Evolutionary conservation across 2,113 vertebrate genomes (phyloP).

Genomic region (Haplotaxodon microlepis): DNA sequence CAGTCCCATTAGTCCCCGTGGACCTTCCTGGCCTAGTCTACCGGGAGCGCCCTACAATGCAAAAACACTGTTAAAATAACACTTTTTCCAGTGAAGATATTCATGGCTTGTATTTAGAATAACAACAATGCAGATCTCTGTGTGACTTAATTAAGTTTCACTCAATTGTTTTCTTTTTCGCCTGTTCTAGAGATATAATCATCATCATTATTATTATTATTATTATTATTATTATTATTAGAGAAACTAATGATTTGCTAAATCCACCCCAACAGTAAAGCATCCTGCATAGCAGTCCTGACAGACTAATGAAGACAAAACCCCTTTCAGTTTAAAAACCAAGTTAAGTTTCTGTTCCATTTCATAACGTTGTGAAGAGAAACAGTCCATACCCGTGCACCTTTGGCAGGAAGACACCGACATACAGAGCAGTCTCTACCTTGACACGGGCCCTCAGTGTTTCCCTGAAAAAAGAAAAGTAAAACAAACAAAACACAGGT

Average conservation of each 20-base stretch:
- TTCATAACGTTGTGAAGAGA: background rate
- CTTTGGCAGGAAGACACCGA: slow-evolving; percentile 49
- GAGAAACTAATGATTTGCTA: background rate
- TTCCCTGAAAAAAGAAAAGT: slow-evolving; percentile 16
- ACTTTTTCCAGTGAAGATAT: background rate
- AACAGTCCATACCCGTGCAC: slow-evolving; percentile 30
- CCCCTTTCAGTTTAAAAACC: background rate
- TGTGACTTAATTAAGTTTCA: background rate
- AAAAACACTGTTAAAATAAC: background rate
- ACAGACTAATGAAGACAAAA: background rate
- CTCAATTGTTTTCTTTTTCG: background rate
- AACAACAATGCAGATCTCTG: background rate
- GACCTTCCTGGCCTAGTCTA: slow-evolving; percentile 15
- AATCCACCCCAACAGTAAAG: background rate
- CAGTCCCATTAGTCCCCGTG: slow-evolving; percentile 6
- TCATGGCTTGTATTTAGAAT: background rate
- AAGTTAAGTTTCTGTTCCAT: background rate
- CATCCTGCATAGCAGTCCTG: background rate
- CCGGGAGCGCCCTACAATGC: slow-evolving; percentile 37
- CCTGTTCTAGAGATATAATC: background rate
- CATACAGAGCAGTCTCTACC: slow-evolving; percentile 49
- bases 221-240: background rate
- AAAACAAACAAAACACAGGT: background rate
- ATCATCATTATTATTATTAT: rapidly evolving
- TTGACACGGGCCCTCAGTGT: slow-evolving; percentile 8